These are phyloP conservation scores for Ladona fulva DNA, from an alignment of 1,140 invertebrate species.

Conservation along the genomic window DNA sequence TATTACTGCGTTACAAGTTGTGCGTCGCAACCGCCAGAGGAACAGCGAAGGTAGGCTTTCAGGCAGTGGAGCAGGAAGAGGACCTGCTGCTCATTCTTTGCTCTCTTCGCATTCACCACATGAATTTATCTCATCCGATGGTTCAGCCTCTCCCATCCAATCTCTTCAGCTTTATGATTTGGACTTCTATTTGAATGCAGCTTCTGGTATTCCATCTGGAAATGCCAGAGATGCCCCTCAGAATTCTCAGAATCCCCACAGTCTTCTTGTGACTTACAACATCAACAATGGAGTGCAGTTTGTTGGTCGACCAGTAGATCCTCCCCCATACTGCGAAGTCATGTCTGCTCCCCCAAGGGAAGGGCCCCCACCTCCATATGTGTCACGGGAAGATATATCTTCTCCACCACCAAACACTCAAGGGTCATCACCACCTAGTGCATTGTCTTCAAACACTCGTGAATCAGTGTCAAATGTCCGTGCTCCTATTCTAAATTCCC, in stretches of 20 bases:
- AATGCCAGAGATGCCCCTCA: constrained; percentile 17
- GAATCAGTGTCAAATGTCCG: too few relatives aligned
- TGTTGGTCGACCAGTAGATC: constrained; percentile 35
- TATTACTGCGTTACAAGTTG: not conserved
- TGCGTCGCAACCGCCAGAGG: not conserved
- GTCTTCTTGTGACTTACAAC: constrained; percentile 37
- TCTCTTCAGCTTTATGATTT: constrained; percentile 26
- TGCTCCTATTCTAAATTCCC: too few relatives aligned
- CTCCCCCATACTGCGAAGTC: constrained; percentile 47
- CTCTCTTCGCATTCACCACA: not conserved
- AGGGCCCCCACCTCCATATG: constrained; percentile 47
- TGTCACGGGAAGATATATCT: constrained; percentile 34
- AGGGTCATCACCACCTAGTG: too few relatives aligned
- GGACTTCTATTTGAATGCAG: constrained; percentile 28
- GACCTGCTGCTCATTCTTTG: not conserved
- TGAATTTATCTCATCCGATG: not conserved
- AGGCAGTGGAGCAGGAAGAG: not conserved
- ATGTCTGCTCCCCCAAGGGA: constrained; percentile 38
- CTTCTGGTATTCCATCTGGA: constrained; percentile 16
- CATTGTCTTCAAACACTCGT: too few relatives aligned
- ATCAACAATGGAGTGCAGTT: constrained; percentile 39
- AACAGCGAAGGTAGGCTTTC: constrained; percentile 7
- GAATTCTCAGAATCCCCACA: constrained; percentile 21
- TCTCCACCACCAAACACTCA: not conserved
- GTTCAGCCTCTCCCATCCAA: not conserved